These are phyloP conservation scores for Aphelocoma californica DNA, from an alignment of 2,797 vertebrate species.

Conservation along the genomic window DNA sequence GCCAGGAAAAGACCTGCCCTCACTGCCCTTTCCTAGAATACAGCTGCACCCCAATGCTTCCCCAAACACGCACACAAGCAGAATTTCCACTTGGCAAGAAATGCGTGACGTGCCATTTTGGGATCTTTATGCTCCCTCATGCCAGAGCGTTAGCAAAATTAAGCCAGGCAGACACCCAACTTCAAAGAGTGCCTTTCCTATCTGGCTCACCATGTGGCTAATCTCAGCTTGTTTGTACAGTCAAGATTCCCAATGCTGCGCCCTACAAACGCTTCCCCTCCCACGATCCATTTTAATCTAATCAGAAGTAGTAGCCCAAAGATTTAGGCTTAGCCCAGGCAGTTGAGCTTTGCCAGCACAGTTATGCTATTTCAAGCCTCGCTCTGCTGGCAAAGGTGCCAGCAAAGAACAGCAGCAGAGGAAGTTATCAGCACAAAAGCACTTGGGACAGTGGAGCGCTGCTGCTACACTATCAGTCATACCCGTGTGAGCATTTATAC, in stretches of 20 bases:
- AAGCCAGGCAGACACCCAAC: constrained; percentile 1
- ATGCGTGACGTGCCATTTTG: accelerated
- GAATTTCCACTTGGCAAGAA: constrained; percentile 20
- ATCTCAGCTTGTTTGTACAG: constrained; percentile 47
- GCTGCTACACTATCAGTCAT: not conserved
- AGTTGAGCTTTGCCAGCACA: not conserved
- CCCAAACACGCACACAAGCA: not conserved
- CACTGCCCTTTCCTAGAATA: constrained; percentile 32
- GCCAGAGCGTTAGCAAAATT: not conserved
- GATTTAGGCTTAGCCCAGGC: not conserved
- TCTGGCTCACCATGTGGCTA: not conserved
- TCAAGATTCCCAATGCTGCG: not conserved
- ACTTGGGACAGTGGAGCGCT: not conserved
- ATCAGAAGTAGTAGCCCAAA: constrained; percentile 35
- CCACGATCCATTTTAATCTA: constrained; percentile 42
- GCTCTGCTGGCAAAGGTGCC: not conserved
- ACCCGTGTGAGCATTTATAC: not conserved
- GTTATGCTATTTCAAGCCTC: not conserved
- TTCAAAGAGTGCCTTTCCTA: constrained; percentile 40
- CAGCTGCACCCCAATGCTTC: not conserved
- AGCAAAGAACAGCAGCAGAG: not conserved
- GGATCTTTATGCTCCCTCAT: not conserved
- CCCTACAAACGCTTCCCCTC: constrained; percentile 2
- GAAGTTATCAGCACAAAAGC: not conserved
- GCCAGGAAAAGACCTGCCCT: not conserved